Evolutionary conservation across 2,888 invertebrate species (phyloP).

Genomic region (Uropetala carovei): DNA sequence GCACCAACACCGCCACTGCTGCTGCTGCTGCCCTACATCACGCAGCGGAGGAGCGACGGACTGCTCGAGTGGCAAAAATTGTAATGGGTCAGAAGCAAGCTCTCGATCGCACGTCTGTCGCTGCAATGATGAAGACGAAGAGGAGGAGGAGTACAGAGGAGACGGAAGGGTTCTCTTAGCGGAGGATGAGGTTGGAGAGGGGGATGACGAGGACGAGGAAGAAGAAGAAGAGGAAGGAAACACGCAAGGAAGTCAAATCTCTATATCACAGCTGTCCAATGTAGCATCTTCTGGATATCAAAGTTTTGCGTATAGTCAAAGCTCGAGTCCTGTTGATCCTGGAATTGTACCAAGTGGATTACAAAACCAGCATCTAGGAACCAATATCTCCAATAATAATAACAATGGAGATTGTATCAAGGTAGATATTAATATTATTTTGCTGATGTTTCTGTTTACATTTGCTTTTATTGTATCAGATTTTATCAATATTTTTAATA

Average conservation of each 20-base stretch:
- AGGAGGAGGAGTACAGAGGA: slow-evolving; percentile 34
- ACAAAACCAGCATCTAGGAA: slow-evolving; percentile 33
- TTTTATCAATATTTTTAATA: too few relatives aligned
- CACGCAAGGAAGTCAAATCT: slow-evolving; percentile 87
- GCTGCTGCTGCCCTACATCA: slow-evolving; percentile 40
- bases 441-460: too few relatives aligned
- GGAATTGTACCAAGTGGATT: slow-evolving; percentile 35
- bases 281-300: slow-evolving; percentile 92
- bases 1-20: slow-evolving; percentile 48
- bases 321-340: slow-evolving; percentile 87
- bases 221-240: slow-evolving; percentile 75
- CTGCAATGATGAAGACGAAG: slow-evolving; percentile 40
- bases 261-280: slow-evolving; percentile 86
- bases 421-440: slow-evolving; percentile 47
- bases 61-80: slow-evolving; percentile 18
- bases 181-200: slow-evolving; percentile 73
- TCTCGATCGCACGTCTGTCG: slow-evolving; percentile 31
- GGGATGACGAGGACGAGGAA: slow-evolving; percentile 81
- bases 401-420: slow-evolving; percentile 69
- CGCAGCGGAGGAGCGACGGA: slow-evolving; percentile 10
- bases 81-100: slow-evolving; percentile 27
- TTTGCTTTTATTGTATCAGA: too few relatives aligned
- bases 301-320: slow-evolving; percentile 92
- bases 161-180: slow-evolving; percentile 31
- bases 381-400: slow-evolving; percentile 74